Conservation (phyloP, 2,797 vertebrate species). For the Chrysolophus pictus region DNA sequence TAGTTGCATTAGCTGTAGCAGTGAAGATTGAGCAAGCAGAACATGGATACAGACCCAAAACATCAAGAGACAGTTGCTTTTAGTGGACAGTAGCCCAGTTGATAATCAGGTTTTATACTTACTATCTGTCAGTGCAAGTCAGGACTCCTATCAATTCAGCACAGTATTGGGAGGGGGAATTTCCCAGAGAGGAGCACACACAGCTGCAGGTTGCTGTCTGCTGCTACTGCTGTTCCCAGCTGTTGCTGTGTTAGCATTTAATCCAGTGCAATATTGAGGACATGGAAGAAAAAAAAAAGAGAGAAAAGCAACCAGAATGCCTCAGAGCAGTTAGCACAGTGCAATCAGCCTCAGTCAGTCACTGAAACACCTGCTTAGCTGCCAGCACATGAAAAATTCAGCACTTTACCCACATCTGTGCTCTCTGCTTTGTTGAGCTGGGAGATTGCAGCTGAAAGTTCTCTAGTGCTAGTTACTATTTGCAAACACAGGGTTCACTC, state of each 20-base stretch:
- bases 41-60: background rate
- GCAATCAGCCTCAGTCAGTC: background rate
- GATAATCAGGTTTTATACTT: background rate
- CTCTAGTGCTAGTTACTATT: constrained; percentile 43
- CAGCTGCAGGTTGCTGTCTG: constrained; percentile 2
- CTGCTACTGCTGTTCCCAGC: constrained; percentile 29
- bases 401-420: background rate
- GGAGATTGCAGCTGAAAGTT: background rate
- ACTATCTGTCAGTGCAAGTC: background rate
- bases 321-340: background rate
- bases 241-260: constrained; percentile 43
- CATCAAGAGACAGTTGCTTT: constrained; percentile 5
- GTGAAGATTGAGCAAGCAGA: background rate
- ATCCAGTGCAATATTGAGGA: background rate
- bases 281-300: background rate
- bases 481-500: constrained; percentile 79
- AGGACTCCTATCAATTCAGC: background rate
- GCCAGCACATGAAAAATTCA: background rate
- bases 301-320: background rate
- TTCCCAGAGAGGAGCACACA: background rate
- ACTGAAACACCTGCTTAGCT: background rate
- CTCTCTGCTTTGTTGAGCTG: background rate
- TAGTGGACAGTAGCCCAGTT: background rate
- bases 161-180: background rate
- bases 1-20: background rate